phyloP scores from a whole-genome alignment of 2,113 vertebrate species.

The Thamnophis sirtalis region DNA sequence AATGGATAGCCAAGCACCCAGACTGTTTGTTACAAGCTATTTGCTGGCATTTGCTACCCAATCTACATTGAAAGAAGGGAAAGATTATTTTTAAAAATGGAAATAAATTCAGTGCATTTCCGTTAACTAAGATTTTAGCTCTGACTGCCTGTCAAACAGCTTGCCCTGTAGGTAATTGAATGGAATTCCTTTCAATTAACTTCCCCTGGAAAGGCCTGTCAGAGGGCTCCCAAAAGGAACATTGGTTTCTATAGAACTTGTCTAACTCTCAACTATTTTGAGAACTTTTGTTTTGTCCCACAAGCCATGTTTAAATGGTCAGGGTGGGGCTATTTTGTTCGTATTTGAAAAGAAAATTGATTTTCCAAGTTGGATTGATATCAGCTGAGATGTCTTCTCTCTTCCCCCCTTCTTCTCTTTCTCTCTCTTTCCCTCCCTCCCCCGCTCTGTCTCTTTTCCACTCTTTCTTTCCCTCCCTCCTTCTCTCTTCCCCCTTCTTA shows the following conservation, averaged over 20 bases:
- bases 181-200: neutral
- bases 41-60: neutral
- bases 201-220: neutral
- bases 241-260: neutral
- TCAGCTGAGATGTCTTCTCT: neutral
- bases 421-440: too few relatives aligned
- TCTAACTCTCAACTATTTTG: neutral
- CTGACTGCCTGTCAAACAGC: neutral
- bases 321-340: neutral
- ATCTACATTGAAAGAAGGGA: neutral
- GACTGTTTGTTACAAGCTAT: neutral
- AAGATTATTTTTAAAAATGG: neutral
- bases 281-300: neutral
- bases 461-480: too few relatives aligned
- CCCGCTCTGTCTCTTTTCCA: too few relatives aligned
- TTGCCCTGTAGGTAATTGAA: neutral
- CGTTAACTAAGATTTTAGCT: neutral
- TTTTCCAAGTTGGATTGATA: neutral
- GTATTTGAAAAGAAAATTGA: neutral
- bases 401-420: too few relatives aligned
- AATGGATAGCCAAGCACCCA: neutral
- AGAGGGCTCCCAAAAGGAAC: neutral
- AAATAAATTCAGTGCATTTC: neutral
- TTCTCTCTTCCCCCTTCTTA: too few relatives aligned
- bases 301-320: neutral